phyloP scores from a whole-genome alignment of 2,888 invertebrate genomes.

The Branchellion lobata region DNA sequence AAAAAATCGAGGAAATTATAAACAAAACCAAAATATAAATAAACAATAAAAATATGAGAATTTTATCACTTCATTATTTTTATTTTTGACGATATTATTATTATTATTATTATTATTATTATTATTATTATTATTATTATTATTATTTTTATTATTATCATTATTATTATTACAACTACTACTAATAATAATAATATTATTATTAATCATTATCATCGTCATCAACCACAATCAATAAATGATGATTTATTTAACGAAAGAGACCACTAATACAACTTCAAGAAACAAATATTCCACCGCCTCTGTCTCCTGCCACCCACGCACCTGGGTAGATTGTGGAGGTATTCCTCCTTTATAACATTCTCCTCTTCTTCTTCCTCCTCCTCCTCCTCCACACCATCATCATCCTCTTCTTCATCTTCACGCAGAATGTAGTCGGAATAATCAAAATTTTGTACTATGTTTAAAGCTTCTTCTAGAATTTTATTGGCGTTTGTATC shows the following conservation, averaged over 20 bases:
- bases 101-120: neutral
- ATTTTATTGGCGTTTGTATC: neutral
- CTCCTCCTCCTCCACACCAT: neutral
- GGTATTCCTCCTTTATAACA: neutral
- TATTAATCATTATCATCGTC: too few relatives aligned
- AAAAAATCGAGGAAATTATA: too few relatives aligned
- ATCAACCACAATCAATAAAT: neutral
- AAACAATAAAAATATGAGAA: too few relatives aligned
- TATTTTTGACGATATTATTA: too few relatives aligned
- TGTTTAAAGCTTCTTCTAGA: neutral
- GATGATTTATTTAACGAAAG: too few relatives aligned
- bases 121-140: neutral
- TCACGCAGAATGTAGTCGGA: neutral
- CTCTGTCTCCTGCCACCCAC: neutral
- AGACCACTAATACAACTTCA: neutral
- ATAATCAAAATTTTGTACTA: neutral
- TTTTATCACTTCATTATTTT: too few relatives aligned
- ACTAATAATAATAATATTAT: neutral
- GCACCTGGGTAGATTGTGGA: neutral
- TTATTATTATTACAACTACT: neutral
- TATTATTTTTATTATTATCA: neutral
- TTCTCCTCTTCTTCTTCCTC: slow-evolving; percentile 7
- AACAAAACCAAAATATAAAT: too few relatives aligned
- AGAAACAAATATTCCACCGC: neutral
- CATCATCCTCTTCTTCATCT: slow-evolving; percentile 11